Base-by-base conservation (phyloP, 2,888 invertebrate species). In the Dromius quadrimaculatus region DNA sequence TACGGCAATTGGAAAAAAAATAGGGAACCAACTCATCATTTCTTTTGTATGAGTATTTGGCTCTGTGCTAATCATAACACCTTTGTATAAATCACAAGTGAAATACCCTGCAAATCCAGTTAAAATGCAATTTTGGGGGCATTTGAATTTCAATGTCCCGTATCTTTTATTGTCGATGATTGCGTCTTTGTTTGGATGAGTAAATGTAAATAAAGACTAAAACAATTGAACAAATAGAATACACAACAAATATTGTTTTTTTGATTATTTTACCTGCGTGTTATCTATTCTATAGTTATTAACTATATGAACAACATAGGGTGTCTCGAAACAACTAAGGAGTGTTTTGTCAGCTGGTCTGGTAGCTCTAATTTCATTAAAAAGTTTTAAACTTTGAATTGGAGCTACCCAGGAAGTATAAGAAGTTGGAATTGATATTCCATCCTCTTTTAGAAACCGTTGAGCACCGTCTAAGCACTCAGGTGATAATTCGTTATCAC, bases 1-100 rank as follows among this genome's bases (percentile, higher is more conserved):
- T 84, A 93, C 94, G 83, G 87, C 87, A 47, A 96, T 87, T 5
- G 98, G 98, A 79, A 98, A 96, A 77, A 93, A 93, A 74, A 97
- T 93, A 3, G 98, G 97, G 81, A 98, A 99, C 99, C 99, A 99
- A 73, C 96, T 96, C 78, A 96, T 93, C 95, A 99, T 95, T 75
- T 94, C 94, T 0, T 87, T 86, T 15, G 97, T 95, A 80, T 95
- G 94, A 0, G 93, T 93, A 47, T 88, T 86, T 0, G 98, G 98
- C 76, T 93, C 90, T 77, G 95, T 98, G 81, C 98, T 98, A 54
- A 99, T 84, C 76, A 84, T 88, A 68, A 97, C 88, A 77, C 94
- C 89, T 73, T 92, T 92, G 82, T 93, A 98, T 11, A 99, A 85
- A 17, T 88, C 84, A 38, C 95, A 90, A 79, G 97, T 93, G 83